Base-by-base conservation (phyloP, 1,140 invertebrate species). In the Bombus terrestris region DNA sequence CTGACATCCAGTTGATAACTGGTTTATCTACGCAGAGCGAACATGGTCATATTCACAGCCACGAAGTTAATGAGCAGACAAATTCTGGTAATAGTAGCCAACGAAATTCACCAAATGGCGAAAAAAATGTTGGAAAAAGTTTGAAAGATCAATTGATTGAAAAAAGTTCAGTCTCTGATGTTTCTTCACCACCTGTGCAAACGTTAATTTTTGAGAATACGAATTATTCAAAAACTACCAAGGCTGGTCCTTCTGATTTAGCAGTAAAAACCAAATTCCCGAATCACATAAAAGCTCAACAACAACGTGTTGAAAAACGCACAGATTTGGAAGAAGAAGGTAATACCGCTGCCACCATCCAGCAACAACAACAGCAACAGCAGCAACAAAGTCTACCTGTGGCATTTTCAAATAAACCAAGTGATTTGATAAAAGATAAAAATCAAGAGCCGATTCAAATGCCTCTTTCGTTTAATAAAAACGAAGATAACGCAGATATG, bases 121-220 rank as follows among this genome's bases (percentile, higher is more conserved):
- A 95, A 15, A 96, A 96, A 80, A 84, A 93, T 71, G 35, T 91
- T 39, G 92, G 93, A 78, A 95, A 92, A 66, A 86, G 86, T 28
- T 37, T 91, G 1, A 95, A 95, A 71, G 94, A 95, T 1, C 68
- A 69, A 2, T 69, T 94, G 82, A 77, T 92, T 43, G 96, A 96
- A n/a, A 96, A 96, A 91, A 96, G 95, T 78, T 80, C 83, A 4
- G 95, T 97, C 37, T 92, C 97, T n/a, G 97, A 98, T 93, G 97
- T 97, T 12, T 96, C 97, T 0, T 97, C 97, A 10, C 96, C 97
- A 2, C 97, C 98, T 1, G 97, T 98, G 28, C 97, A 98, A 92
- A 98, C 98, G 0, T 97, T 98, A 59, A 98, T 98, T 83, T 98
- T 98, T 93, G 98, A 98, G 93, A 98, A 98, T 94, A 98, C 98